Evolutionary conservation across 2,113 vertebrate species (phyloP).

Genomic region (Oncorhynchus nerka): DNA sequence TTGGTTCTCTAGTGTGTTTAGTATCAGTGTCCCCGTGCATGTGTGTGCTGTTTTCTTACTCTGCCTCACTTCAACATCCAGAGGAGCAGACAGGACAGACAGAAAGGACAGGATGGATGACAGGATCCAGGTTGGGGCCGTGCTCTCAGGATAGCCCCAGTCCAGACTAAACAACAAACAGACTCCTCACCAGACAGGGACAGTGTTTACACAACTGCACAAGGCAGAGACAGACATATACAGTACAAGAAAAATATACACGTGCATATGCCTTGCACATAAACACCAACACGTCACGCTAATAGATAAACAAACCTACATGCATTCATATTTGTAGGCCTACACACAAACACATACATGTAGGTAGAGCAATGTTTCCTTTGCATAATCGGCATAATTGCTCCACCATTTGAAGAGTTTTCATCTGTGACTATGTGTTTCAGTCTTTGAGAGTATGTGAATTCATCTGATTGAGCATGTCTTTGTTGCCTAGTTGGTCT

Average conservation of each 20-base stretch:
- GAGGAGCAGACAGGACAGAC: slow-evolving; percentile 15
- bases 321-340: background rate
- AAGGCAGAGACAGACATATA: background rate
- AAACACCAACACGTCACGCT: background rate
- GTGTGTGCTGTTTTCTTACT: slow-evolving; percentile 5
- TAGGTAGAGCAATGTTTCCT: background rate
- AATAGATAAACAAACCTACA: background rate
- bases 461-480: background rate
- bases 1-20: slow-evolving; percentile 9
- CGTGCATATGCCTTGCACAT: background rate
- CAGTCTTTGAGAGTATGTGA: background rate
- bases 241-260: slow-evolving; percentile 19
- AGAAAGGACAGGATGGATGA: no score
- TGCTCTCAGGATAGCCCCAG: slow-evolving; percentile 25
- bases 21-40: no score
- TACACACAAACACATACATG: background rate
- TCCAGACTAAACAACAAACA: slow-evolving; percentile 64
- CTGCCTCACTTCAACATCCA: background rate
- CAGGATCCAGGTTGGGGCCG: no score
- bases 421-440: background rate
- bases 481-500: background rate
- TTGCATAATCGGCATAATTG: no score
- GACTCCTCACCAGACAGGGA: slow-evolving; percentile 13
- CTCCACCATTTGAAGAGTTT: no score
- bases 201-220: slow-evolving; percentile 36